Base-by-base conservation (phyloP, 2,113 vertebrate genomes). In the Pluvialis apricaria region DNA sequence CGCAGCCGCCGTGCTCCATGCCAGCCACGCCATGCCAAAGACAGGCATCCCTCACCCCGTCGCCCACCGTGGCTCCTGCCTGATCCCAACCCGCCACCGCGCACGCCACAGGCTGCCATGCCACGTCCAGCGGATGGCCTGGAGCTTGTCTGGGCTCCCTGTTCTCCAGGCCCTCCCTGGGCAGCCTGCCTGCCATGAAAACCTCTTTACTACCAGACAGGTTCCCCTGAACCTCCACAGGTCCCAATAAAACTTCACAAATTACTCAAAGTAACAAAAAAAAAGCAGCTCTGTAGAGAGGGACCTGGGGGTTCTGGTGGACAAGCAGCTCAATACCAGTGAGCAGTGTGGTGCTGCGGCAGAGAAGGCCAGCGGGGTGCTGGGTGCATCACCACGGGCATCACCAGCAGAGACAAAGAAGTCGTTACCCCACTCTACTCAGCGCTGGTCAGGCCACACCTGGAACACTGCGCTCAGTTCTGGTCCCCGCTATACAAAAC, bases 1-100 rank as follows among this genome's bases (percentile, higher is more conserved):
- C 5, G 7, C n/a, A 13, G 75, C n/a, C 3, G 1, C 60, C 24
- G 1, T 1, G 9, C 21, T 11, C 32, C 54, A 6, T 2, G 1
- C 32, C 32, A 2, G 24, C 42, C 71, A 36, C 4, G 2, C 58
- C 20, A 1, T 14, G 16, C 16, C 12, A 10, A 21, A 20, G 38
- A 36, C 5, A 3, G 40, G 32, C 6, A 9, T 11, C 58, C 44
- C 34, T 6, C 40, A 15, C 28, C 40, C 8, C 10, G 6, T 22
- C 26, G 26, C 44, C 28, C 9, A 4, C 7, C 3, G 11, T 1
- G 11, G 36, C 1, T 42, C 45, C 45, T 22, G 54, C 51, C 51
- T 11, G 3, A 14, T 31, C 32, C 42, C 17, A 36, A 31, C 5
- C 40, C 26, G 7, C 61, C 57, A 2, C 17, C 4, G 3, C 10